These are phyloP conservation scores for Sarcoramphus papa DNA, from an alignment of 2,797 vertebrate genomes.

Conservation along the genomic window DNA sequence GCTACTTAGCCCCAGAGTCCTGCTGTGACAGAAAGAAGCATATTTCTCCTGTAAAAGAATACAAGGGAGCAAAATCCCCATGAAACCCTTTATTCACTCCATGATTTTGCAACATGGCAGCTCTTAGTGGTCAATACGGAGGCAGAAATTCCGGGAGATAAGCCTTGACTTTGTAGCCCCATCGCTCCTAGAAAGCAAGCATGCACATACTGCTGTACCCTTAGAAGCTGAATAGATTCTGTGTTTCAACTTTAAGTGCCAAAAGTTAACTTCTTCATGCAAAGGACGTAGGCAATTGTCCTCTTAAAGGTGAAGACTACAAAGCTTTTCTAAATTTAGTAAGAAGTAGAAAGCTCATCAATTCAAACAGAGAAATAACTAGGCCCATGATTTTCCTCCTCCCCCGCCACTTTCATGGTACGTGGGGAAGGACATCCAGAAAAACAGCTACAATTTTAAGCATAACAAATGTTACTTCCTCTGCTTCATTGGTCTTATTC, in stretches of 20 bases:
- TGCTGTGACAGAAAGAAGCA: slow-evolving; percentile 52
- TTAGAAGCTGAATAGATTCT: neutral
- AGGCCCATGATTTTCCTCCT: neutral
- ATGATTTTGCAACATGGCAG: neutral
- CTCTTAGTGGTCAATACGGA: neutral
- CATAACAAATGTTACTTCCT: neutral
- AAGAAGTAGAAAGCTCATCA: neutral
- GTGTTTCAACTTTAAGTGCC: neutral
- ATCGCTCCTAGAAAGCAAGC: neutral
- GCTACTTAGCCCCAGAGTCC: slow-evolving; percentile 49
- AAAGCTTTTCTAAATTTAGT: neutral
- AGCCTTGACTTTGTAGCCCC: neutral
- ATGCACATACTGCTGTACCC: neutral
- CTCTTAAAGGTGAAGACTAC: neutral
- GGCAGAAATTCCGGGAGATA: slow-evolving; percentile 8
- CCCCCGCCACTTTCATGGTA: neutral
- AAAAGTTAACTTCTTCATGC: neutral
- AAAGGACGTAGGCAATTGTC: neutral
- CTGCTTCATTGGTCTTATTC: neutral
- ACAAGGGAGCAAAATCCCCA: slow-evolving; percentile 25
- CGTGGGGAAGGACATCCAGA: neutral
- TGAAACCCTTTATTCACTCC: neutral
- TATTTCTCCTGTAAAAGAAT: slow-evolving; percentile 55
- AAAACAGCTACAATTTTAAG: neutral
- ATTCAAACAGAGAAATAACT: neutral